Evolutionary conservation across 2,888 invertebrate species (phyloP), one percentile per base, ranked within the genome.

Genomic region (Tiliacea citrago): DNA sequence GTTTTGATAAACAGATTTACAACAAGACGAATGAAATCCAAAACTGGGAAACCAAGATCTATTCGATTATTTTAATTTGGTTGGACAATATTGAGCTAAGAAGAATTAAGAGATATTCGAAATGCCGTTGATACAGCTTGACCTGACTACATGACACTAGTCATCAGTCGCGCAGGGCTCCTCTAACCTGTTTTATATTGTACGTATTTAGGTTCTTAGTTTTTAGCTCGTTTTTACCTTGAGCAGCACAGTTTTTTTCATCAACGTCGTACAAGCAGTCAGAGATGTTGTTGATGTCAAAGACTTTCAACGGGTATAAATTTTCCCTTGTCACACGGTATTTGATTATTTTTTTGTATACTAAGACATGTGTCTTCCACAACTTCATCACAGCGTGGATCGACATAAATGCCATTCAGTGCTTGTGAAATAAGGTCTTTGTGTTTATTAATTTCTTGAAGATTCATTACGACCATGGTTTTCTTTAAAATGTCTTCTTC

Each of bases 221-320:
- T 55, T 10, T 24, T 18, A 53, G 18, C 10, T 60, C 2, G 61
- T 72, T 29, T 63, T 72, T 86, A 95, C 94, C 93, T 91, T 93
- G 90, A 72, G 82, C 73, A 58, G 85, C 80, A 85, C 95, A 95
- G 75, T 93, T 84, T 47, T 75, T 83, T 90, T 96, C 96, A 80
- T 96, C 95, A 5, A 92, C 90, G 79, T 82, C 85, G 78, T 93
- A 92, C 3, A 81, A 61, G 66, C 96, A 96, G 67, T 95, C 93
- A 47, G 75, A 58, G 2, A 84, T 79, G 51, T 93, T 93, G 81
- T 96, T 89, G 78, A n/a, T n/a, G n/a, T n/a, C 95, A 96, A 42
- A 96, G 82, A 74, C 92, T 90, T 68, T 89, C 86, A 62, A 95
- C 78, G 12, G 89, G 75, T 55, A 94, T 78, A 51, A 70, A 85